Base-by-base conservation (phyloP, 2,113 vertebrate genomes). In the Leptocoma aspasia region DNA sequence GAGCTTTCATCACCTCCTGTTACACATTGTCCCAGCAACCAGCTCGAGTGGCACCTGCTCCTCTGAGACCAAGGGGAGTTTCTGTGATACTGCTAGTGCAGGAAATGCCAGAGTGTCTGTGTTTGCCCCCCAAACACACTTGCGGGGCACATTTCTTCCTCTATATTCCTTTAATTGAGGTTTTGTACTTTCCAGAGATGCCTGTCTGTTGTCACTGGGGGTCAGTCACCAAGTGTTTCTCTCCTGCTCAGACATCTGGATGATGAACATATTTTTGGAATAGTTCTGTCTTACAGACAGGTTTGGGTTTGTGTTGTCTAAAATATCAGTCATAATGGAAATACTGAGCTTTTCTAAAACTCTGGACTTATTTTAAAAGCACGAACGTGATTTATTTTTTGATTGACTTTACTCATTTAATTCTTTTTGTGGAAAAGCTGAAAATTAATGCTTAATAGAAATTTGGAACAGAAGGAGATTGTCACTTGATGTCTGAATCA, bases 401-500 rank as follows among this genome's bases (percentile, higher is more conserved):
- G 6, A 77, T 23, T 66, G n/a, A 39, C 54, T 88, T 85, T 77
- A 72, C 35, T 66, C 24, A 28, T 63, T 75, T 61, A 44, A 18
- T 37, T 79, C 33, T 22, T 78, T 91, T 52, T 65, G 30, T 79
- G 73, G 44, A 90, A 91, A 92, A 70, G 44, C 19, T 85, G 81
- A 88, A 76, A 86, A 92, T 59, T 49, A 83, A 77, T 77, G 75
- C 71, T 80, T 78, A 71, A 77, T 77, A 90, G 72, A 93, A 97
- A 70, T 66, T 83, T 86, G 59, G 66, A 90, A 83, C 64, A 92
- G 87, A 39, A 93, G 68, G 54, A 92, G 82, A 81, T 83, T 90
- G 85, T 96, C 96, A 94, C 79, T 94, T 94, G 85, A 80, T 91
- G 66, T 92, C 92, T 94, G 94, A 94, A 95, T 95, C 95, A 96